Evolutionary conservation across 2,888 invertebrate genomes (phyloP).

Genomic region (Papilio demoleus): DNA sequence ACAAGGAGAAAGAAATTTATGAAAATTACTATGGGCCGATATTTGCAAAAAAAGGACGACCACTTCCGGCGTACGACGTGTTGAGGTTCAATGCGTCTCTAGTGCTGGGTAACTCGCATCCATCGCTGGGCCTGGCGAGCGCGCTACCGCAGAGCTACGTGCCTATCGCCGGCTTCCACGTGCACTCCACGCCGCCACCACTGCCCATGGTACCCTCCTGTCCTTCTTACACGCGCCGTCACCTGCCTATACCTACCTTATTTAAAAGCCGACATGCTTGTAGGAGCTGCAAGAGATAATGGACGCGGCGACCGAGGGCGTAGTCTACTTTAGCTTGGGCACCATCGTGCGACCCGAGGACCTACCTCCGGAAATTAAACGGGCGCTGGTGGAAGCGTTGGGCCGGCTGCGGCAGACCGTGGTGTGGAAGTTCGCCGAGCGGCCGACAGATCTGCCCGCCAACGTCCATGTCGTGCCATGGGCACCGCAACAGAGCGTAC

Average conservation of each 20-base stretch:
- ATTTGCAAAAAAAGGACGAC: conserved; percentile 48
- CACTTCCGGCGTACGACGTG: conserved; percentile 48
- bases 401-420: conserved; percentile 68
- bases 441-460: conserved; percentile 55
- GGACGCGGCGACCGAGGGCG: conserved; percentile 65
- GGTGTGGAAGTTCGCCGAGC: conserved; percentile 75
- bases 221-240: no score
- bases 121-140: conserved; percentile 49
- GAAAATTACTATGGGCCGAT: conserved; percentile 44
- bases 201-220: not conserved
- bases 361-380: no score
- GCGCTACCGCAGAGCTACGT: conserved; percentile 56
- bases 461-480: conserved; percentile 73
- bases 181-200: conserved; percentile 36
- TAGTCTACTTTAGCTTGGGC: conserved; percentile 76
- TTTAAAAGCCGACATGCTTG: not conserved
- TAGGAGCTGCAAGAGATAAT: conserved; percentile 65
- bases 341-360: no score
- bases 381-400: no score
- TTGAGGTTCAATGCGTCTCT: conserved; percentile 54
- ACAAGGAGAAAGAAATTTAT: not conserved
- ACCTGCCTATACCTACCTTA: no score
- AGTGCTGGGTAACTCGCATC: conserved; percentile 54
- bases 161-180: conserved; percentile 58
- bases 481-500: conserved; percentile 67